phyloP scores from a whole-genome alignment of 2,888 invertebrate genomes.

The Sphinx pinastri region DNA sequence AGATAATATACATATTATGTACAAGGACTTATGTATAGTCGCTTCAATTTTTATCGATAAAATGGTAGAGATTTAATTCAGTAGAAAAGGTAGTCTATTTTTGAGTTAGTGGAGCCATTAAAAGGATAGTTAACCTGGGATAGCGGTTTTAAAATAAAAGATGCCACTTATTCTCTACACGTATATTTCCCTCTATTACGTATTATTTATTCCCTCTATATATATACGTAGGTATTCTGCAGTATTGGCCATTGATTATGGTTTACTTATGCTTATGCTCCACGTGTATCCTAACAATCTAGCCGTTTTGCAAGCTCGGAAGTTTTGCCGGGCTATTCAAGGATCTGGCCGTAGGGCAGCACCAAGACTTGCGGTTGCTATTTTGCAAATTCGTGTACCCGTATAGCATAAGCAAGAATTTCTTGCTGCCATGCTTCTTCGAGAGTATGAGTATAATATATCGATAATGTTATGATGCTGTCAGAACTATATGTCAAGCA shows the following conservation, averaged over 20 bases:
- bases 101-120: background rate
- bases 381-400: conserved; percentile 57
- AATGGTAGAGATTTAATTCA: background rate
- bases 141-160: conserved; percentile 1
- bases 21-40: no score
- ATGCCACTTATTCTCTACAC: background rate
- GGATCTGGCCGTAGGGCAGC: conserved; percentile 46
- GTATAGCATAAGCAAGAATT: conserved; percentile 49
- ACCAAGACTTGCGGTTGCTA: conserved; percentile 49
- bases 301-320: conserved; percentile 33
- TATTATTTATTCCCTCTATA: no score
- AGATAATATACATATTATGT: no score
- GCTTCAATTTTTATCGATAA: no score
- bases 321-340: conserved; percentile 44
- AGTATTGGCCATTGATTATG: conserved; percentile 38
- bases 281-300: conserved; percentile 32
- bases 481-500: no score
- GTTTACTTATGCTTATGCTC: conserved; percentile 44
- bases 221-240: conserved; percentile 36
- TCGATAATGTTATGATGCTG: background rate
- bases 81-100: background rate
- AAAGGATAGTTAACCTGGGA: background rate
- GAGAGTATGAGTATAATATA: conserved; percentile 48
- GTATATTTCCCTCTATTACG: conserved; percentile 12
- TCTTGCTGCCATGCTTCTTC: conserved; percentile 43